Conservation (phyloP, 37 sponge, comb jelly and placozoan genomes). For the Eunapius fragilis region DNA sequence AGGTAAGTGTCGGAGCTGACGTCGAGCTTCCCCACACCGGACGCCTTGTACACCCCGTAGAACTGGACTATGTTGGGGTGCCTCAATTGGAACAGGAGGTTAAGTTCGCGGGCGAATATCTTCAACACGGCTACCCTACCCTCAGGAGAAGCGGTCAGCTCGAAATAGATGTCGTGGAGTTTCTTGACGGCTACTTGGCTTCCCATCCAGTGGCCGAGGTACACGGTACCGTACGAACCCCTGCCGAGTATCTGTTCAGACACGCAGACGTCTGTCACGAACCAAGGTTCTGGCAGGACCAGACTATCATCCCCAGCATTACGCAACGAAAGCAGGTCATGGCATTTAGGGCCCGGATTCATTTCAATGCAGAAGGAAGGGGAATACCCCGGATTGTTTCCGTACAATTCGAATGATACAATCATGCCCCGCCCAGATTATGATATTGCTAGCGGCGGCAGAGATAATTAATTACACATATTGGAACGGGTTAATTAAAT, state of each 20-base stretch:
- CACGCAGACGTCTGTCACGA: too few species aligned
- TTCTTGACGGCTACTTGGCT: slow-evolving; percentile 66
- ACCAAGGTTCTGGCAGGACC: too few species aligned
- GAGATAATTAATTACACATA: too few species aligned
- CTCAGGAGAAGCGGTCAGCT: not conserved
- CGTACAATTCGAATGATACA: too few species aligned
- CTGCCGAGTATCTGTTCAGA: slow-evolving; percentile 3
- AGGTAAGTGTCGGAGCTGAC: slow-evolving; percentile 37
- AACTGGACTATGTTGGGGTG: slow-evolving; percentile 87
- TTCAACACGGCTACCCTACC: slow-evolving; percentile 20
- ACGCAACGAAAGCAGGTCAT: too few species aligned
- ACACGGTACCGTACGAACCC: slow-evolving; percentile 74
- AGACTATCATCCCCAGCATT: too few species aligned
- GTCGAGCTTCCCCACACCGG: not conserved
- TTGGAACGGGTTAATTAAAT: too few species aligned
- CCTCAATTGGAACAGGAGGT: slow-evolving; percentile 37
- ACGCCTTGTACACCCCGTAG: slow-evolving; percentile 44
- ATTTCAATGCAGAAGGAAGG: too few species aligned
- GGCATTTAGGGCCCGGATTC: too few species aligned
- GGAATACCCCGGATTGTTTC: too few species aligned
- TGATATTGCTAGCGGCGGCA: too few species aligned
- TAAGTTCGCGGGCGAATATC: slow-evolving; percentile 45
- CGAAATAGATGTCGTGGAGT: slow-evolving; percentile 56
- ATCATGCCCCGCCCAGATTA: too few species aligned
- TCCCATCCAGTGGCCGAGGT: slow-evolving; percentile 44